These are phyloP conservation scores for Notiomystis cincta DNA, from an alignment of 2,113 vertebrate species.

Conservation along the genomic window DNA sequence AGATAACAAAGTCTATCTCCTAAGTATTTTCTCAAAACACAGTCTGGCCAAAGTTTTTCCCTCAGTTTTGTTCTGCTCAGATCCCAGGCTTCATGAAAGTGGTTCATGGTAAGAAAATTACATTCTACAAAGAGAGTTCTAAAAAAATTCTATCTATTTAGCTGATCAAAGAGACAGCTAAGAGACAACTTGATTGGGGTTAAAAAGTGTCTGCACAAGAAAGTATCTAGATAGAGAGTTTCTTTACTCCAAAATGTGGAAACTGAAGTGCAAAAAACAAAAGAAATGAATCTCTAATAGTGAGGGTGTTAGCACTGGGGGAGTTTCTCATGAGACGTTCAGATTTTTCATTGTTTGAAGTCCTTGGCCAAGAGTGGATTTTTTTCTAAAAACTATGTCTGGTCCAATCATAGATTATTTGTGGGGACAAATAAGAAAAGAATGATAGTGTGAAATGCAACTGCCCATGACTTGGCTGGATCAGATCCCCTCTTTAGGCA, in stretches of 20 bases:
- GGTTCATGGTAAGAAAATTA: conserved; percentile 14
- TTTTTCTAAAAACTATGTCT: neutral
- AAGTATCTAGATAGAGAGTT: neutral
- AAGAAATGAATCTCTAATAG: neutral
- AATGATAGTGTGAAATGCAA: neutral
- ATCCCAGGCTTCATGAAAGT: neutral
- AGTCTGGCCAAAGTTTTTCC: neutral
- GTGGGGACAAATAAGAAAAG: neutral
- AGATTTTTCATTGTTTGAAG: neutral
- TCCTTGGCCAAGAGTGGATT: neutral
- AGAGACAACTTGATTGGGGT: neutral
- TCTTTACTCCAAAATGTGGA: neutral
- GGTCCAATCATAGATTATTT: neutral
- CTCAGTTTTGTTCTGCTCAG: neutral
- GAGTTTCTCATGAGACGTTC: neutral
- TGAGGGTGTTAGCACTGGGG: neutral
- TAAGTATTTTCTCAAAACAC: neutral
- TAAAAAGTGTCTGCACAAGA: neutral
- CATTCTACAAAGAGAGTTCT: neutral
- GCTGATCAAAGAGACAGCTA: conserved; percentile 7
- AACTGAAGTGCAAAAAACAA: neutral
- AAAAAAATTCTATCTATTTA: neutral
- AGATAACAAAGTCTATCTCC: conserved; percentile 35
- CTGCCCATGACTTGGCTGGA: neutral
- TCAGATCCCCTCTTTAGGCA: neutral